Evolutionary conservation across 2,797 vertebrate species (phyloP).

Genomic region (Smutsia gigantea): DNA sequence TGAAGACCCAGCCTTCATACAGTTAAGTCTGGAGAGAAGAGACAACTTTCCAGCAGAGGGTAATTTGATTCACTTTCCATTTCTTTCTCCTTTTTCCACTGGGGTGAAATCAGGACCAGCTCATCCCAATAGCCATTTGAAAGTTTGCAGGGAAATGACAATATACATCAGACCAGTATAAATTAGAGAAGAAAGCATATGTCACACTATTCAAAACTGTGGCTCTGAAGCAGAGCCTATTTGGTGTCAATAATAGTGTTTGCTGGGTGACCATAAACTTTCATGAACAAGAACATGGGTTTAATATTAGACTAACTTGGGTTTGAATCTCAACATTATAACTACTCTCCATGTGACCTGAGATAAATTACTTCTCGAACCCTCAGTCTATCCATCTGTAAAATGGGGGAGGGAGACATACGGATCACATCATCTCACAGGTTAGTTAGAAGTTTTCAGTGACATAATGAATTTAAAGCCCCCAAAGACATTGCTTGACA

Average conservation of each 20-base stretch:
- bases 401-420: background rate
- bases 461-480: background rate
- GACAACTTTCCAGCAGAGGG: background rate
- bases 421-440: background rate
- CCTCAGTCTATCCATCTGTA: background rate
- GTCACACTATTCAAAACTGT: background rate
- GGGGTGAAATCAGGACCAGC: background rate
- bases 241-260: background rate
- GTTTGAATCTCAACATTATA: background rate
- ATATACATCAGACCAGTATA: background rate
- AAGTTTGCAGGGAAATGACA: constrained; percentile 1
- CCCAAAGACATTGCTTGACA: background rate
- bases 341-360: background rate
- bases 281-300: background rate
- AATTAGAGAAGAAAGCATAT: background rate
- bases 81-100: background rate
- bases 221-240: background rate
- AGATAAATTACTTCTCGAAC: background rate
- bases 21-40: background rate
- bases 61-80: background rate
- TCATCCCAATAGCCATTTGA: background rate
- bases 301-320: background rate
- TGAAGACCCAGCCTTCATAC: background rate
- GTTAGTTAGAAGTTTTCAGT: background rate
- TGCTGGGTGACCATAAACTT: background rate